Percentiles rank a stretch among this genome's conserved stretches.
phyloP scores from a whole-genome alignment of 2,113 vertebrate genomes.

The Entomyzon cyanotis region DNA sequence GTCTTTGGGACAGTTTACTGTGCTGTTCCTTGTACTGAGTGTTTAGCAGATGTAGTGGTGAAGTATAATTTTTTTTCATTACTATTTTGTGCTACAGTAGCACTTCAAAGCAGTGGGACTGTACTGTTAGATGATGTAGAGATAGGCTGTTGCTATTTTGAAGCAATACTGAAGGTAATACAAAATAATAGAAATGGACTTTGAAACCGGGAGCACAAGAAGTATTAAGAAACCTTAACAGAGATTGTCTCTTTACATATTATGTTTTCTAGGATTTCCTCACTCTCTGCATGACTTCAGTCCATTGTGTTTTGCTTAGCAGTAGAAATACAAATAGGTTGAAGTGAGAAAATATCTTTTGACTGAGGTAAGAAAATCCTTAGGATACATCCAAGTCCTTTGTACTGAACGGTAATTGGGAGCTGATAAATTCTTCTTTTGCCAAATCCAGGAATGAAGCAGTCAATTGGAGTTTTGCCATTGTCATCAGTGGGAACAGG shows the following conservation, averaged over 20 bases:
- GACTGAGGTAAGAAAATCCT: conserved; percentile 1
- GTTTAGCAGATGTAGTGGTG: not conserved
- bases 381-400: not conserved
- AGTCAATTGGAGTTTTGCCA: conserved; percentile 35
- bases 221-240: not conserved
- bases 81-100: not conserved
- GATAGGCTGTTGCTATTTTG: not conserved
- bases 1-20: not conserved
- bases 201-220: not conserved
- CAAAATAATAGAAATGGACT: not conserved
- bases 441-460: conserved; percentile 20
- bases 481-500: conserved; percentile 29
- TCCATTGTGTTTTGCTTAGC: not conserved
- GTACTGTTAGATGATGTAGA: not conserved
- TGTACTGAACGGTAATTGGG: not conserved
- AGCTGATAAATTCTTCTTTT: conserved; percentile 18
- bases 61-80: not conserved
- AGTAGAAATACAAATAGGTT: not conserved
- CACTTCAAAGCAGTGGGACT: not conserved
- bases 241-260: not conserved
- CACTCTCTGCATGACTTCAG: not conserved
- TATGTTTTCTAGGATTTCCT: not conserved
- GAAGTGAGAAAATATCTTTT: not conserved
- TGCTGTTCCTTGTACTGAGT: not conserved
- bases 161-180: not conserved